A percentile compares a stretch with the other conserved stretches of the same genome.
Evolutionary conservation across 1,140 invertebrate genomes (phyloP).

Genomic region (Achatina immaculata): DNA sequence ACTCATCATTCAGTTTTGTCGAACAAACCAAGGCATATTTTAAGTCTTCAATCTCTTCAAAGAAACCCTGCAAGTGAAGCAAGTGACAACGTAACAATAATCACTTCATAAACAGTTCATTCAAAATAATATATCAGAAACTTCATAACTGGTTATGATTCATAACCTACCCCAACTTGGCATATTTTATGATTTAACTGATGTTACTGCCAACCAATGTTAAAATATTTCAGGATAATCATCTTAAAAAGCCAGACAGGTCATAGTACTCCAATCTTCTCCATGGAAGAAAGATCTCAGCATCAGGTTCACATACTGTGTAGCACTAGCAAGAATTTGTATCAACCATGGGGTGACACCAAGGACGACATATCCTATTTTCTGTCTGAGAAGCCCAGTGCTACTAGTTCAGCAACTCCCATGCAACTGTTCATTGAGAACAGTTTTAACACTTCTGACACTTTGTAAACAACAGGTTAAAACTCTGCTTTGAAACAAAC

Average conservation of each 20-base stretch:
- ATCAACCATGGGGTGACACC: too few species aligned
- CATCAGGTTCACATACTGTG: too few species aligned
- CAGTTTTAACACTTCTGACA: too few species aligned
- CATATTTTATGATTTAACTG: background rate
- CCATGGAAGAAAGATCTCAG: too few species aligned
- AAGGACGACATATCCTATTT: too few species aligned
- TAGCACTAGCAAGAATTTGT: too few species aligned
- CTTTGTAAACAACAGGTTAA: too few species aligned
- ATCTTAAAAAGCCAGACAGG: background rate
- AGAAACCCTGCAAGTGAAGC: slow-evolving; percentile 59
- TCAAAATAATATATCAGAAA: background rate
- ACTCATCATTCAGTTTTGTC: slow-evolving; percentile 60
- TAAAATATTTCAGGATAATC: background rate
- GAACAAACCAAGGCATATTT: slow-evolving; percentile 64
- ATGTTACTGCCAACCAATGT: background rate
- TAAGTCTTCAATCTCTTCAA: slow-evolving; percentile 66
- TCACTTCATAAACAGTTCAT: background rate
- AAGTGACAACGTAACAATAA: background rate
- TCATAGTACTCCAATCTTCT: too few species aligned
- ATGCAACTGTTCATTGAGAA: too few species aligned
- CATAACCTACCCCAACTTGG: background rate
- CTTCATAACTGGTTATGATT: background rate
- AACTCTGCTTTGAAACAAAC: too few species aligned
- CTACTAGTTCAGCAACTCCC: too few species aligned
- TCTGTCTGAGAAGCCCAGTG: too few species aligned